Evolutionary conservation across 1,140 invertebrate genomes (phyloP).

Genomic region (Drosophila burlai): DNA sequence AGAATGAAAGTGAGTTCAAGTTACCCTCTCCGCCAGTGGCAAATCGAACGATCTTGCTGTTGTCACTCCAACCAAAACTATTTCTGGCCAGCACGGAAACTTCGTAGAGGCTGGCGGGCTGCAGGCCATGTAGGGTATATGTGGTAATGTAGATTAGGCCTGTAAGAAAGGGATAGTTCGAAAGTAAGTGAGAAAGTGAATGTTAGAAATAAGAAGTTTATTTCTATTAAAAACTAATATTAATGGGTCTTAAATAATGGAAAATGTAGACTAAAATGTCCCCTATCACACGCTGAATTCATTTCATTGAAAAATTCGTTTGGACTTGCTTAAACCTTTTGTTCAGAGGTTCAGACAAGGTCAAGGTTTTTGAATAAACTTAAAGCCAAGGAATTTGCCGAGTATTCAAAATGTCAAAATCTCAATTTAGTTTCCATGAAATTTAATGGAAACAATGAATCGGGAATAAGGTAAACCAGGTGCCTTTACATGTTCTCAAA

Average conservation of each 20-base stretch:
- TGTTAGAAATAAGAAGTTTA: background rate
- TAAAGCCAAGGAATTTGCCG: background rate
- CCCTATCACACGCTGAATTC: background rate
- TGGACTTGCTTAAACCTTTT: background rate
- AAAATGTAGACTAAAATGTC: background rate
- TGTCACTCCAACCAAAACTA: conserved; percentile 89
- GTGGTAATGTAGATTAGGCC: conserved; percentile 88
- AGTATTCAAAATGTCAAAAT: background rate
- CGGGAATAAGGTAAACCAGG: background rate
- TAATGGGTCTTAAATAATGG: background rate
- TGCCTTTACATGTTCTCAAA: background rate
- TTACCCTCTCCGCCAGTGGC: conserved; percentile 88
- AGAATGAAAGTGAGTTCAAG: background rate
- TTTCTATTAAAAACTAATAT: too few relatives aligned
- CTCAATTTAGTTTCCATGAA: conserved; percentile 7
- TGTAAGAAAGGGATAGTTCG: conserved; percentile 4
- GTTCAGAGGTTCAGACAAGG: background rate
- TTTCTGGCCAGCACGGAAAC: conserved; percentile 89
- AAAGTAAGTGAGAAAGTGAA: too few relatives aligned
- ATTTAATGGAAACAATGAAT: background rate
- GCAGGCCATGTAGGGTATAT: conserved; percentile 89
- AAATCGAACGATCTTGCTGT: conserved; percentile 88
- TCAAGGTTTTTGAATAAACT: conserved; percentile 5
- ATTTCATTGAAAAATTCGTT: background rate
- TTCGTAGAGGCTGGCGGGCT: conserved; percentile 88